Base-by-base conservation (phyloP, 1,140 invertebrate species). In the Aradophagus sp. region DNA sequence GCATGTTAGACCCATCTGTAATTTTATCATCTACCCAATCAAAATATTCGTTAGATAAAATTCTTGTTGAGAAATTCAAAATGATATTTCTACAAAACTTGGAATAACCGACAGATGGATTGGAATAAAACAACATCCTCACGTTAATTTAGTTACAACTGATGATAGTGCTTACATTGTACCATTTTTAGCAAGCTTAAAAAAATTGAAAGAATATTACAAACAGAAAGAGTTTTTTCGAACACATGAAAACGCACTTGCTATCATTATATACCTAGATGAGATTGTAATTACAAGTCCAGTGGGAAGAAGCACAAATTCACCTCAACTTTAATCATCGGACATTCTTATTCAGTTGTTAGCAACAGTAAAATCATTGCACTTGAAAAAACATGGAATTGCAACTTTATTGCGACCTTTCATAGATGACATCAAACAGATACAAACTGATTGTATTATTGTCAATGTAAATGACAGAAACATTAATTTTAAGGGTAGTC, bases 191-290 rank as follows among this genome's bases (percentile, higher is more conserved):
- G 15, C 38, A 2, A 58, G 20, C 39, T 47, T 63, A 26, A n/a
- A 31, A 47, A 63, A 63, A 20, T 52, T 63, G 4, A 17, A 61
- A 23, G 11, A 13, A 8, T 52, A 47, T 48, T 62, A 70, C 10
- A 27, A 42, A 23, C n/a, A 50, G 13, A 50, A 50, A 6, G 35
- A 42, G 11, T 62, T 42, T 42, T 69, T 69, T 27, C n/a, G 14
- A 27, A 15, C 17, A 23, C 41, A 55, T 29, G 6, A 48, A 35
- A 71, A 72, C 23, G 32, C 55, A 11, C 50, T 66, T 26, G 61
- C 61, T 0, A 66, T 66, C n/a, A 55, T 72, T 20, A 13, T 66
- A 1, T 72, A 66, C 45, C 39, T 35, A 3, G 61, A 72, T 29
- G 61, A 72, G n/a, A 1, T 66, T 7, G 29, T 27, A n/a, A 36